Evolutionary conservation across 2,113 vertebrate species (phyloP), one percentile per base, ranked within the genome.

Genomic region (Nannospalax galili): DNA sequence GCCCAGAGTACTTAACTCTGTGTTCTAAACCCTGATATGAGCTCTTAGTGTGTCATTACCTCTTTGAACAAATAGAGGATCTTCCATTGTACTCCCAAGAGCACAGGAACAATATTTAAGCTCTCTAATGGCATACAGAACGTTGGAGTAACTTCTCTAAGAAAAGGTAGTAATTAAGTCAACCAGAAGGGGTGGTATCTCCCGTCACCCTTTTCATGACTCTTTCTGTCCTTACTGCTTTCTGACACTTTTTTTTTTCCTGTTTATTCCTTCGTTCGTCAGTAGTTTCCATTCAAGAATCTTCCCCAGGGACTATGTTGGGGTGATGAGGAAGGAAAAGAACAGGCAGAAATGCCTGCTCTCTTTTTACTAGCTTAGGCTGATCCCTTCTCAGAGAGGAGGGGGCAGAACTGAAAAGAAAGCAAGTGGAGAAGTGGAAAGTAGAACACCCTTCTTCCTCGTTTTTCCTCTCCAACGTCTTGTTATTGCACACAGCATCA

Each of bases 21-120:
- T 40, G 14, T 45, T 86, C 80, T 84, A 37, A 74, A 69, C 77
- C 74, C 93, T 86, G 48, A 52, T 52, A 40, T 72, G 93, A 90
- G 45, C 79, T 84, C 40, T 60, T 65, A 88, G 28, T 45, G 26
- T 72, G 22, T 58, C 19, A 11, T 15, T 70, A 80, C 75, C 89
- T 45, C 48, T 45, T 77, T 35, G 35, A n/a, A 96, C 42, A 93
- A 88, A 78, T 1, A 24, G 69, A 77, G 26, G 12, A 1, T 8
- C 9, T 35, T 69, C 58, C 8, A 22, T 20, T 48, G 1, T 28
- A 35, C 30, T n/a, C 26, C 56, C 45, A 30, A 70, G 28, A 72
- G 37, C 75, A 28, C 30, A 65, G 26, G 64, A 64, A 35, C n/a
- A 32, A 28, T 14, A 67, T 37, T 56, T 67, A 77, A 81, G n/a